Percentiles rank a stretch among this genome's conserved stretches.
These are phyloP conservation scores for Yponomeuta plumbellus DNA, from an alignment of 2,888 invertebrate genomes.

Conservation along the genomic window DNA sequence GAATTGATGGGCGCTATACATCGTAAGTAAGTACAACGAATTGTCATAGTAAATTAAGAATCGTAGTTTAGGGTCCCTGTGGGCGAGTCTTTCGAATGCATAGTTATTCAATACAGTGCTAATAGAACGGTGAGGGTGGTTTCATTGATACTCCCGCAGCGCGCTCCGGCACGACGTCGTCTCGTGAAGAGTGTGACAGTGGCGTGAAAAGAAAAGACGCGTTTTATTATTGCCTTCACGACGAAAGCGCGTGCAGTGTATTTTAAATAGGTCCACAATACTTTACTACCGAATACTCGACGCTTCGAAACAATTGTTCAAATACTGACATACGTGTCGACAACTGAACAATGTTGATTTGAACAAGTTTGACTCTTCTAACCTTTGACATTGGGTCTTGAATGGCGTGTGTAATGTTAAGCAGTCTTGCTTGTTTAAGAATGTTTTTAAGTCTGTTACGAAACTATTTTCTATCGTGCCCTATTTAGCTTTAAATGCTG, in stretches of 20 bases:
- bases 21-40: too few relatives aligned
- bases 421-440: background rate
- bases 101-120: too few relatives aligned
- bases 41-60: too few relatives aligned
- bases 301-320: background rate
- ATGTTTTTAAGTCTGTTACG: background rate
- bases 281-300: background rate
- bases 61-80: too few relatives aligned
- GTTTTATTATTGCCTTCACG: background rate
- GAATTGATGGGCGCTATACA: too few relatives aligned
- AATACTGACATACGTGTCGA: background rate
- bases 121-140: too few relatives aligned
- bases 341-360: background rate
- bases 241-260: background rate
- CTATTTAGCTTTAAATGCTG: background rate
- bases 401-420: background rate
- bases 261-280: background rate
- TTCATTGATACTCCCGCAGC: too few relatives aligned
- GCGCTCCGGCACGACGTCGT: too few relatives aligned
- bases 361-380: background rate
- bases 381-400: background rate
- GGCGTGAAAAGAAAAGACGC: background rate
- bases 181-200: too few relatives aligned
- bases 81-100: too few relatives aligned
- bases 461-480: background rate